Base-by-base conservation (phyloP, 2,797 vertebrate genomes). In the Schizothorax lantsangensis region DNA sequence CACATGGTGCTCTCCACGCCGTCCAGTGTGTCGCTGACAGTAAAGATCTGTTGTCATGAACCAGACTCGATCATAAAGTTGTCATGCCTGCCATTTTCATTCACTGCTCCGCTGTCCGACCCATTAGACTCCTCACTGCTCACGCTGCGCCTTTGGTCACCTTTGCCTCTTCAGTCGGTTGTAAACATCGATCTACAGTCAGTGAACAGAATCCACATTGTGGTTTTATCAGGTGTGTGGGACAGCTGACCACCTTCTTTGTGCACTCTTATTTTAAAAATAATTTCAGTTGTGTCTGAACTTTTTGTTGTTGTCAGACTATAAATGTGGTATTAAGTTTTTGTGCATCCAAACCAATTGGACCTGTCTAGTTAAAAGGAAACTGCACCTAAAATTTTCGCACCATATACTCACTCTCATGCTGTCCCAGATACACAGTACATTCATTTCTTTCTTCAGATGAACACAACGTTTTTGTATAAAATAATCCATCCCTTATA, bases 1-100 rank as follows among this genome's bases (percentile, higher is more conserved):
- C 54, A 68, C 26, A 47, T 0, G 3, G 6, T 36, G 11, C 19
- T 71, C 19, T 38, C 23, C 11, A 40, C 2, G 9, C 33, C 1
- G 4, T 84, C 73, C 47, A 68, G 59, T 77, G 9, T 10, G 45
- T 45, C 40, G 5, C 49, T 85, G 64, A 69, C 75, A 79, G 64
- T 85, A 79, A 85, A 47, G 62, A 81, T 64, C 68, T 86, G 77
- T n/a, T 21, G 26, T 71, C 66, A 33, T 38, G 52, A n/a, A 79
- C 64, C 15, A 33, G 23, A 81, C 79, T 26, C 7, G 43, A 74
- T 81, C 85, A 40, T 64, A 38, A 57, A 52, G 23, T 64, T 74
- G 78, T 79, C 84, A 45, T 72, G 54, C 52, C 23, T 47, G 30
- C 21, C 14, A 71, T 59, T 81, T 74, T 23, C 5, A 86, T 72